Evolutionary conservation across 2,888 invertebrate species (phyloP).

Genomic region (Euplagia quadripunctaria): DNA sequence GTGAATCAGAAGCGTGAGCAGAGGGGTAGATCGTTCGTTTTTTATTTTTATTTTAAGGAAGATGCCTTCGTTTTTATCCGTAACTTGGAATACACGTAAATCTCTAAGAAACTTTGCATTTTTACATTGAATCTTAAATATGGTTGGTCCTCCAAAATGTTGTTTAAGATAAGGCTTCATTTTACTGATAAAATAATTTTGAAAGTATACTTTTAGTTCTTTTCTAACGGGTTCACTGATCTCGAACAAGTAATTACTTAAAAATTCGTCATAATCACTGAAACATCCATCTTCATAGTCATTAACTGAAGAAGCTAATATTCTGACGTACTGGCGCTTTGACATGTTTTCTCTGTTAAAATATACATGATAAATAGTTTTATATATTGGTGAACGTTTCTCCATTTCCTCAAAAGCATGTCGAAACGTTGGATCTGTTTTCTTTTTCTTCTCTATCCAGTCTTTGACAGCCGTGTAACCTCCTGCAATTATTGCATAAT

Average conservation of each 20-base stretch:
- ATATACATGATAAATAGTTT: not conserved
- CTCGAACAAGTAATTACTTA: not conserved
- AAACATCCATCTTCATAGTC: slow-evolving; percentile 12
- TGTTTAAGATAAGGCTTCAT: slow-evolving; percentile 14
- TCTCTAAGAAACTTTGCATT: not conserved
- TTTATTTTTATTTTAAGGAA: not conserved
- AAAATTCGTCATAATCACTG: not conserved
- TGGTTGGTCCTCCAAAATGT: slow-evolving; percentile 2
- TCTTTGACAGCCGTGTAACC: not conserved
- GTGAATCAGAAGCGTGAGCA: no score
- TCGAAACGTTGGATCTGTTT: not conserved
- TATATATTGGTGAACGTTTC: not conserved
- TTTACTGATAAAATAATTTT: not conserved
- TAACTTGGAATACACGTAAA: not conserved
- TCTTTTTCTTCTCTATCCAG: slow-evolving; percentile 4
- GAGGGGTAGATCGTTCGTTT: no score
- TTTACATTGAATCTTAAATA: not conserved
- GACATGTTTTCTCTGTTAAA: not conserved
- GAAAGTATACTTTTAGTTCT: not conserved
- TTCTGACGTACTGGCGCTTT: not conserved
- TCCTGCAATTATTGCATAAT: not conserved
- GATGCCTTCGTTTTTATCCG: not conserved
- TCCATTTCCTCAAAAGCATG: not conserved
- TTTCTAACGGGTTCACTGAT: not conserved
- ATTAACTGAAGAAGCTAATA: not conserved